Percentiles rank a stretch among this genome's conserved stretches.
Evolutionary conservation across 2,888 invertebrate genomes (phyloP).

Genomic region (Dione juno): DNA sequence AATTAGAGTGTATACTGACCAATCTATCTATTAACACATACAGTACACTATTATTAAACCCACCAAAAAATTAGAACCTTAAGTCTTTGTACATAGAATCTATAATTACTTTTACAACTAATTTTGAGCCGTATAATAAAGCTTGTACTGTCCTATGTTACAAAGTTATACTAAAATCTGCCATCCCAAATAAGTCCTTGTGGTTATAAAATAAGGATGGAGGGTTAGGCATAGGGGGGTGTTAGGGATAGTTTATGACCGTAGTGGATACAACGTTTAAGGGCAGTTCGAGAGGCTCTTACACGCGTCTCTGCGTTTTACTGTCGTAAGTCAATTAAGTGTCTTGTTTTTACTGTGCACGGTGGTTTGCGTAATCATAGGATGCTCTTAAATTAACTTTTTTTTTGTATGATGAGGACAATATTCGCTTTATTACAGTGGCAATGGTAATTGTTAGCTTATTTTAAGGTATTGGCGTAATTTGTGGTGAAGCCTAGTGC

Average conservation of each 20-base stretch:
- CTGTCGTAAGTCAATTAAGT: constrained; percentile 48
- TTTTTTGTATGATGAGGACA: neutral
- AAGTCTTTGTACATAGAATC: neutral
- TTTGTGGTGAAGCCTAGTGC: no score
- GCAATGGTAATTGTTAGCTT: no score
- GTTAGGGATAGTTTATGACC: constrained; percentile 45
- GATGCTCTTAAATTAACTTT: constrained; percentile 15
- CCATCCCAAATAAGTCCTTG: neutral
- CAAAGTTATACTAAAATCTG: constrained; percentile 1
- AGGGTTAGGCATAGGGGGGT: neutral
- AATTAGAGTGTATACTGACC: neutral
- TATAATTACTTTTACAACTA: neutral
- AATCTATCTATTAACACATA: neutral
- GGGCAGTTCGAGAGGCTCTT: constrained; percentile 43
- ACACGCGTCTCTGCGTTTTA: constrained; percentile 49
- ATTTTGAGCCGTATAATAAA: constrained; percentile 7
- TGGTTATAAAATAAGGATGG: neutral
- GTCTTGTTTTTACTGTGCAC: constrained; percentile 40
- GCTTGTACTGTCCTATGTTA: constrained; percentile 3
- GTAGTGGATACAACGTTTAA: constrained; percentile 44
- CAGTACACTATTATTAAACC: neutral
- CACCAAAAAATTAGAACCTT: neutral
- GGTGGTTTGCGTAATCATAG: constrained; percentile 31
- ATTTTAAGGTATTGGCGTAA: no score
- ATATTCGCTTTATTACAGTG: neutral